Evolutionary conservation across 2,797 vertebrate species (phyloP), one percentile per base, ranked within the genome.

Genomic region (Setipinna tenuifilis): DNA sequence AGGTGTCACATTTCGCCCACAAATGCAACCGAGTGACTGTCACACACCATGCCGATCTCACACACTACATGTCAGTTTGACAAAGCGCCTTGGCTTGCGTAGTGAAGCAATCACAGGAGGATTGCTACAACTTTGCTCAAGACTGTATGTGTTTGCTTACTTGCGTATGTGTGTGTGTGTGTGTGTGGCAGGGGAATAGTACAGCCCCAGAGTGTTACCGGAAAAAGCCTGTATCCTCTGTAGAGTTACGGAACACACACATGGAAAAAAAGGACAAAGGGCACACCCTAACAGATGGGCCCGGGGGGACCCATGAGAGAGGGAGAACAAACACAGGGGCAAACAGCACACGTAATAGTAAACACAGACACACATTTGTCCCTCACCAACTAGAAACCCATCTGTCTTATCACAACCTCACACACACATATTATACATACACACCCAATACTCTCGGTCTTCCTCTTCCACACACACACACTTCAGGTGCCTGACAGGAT

Each of bases 1-100:
- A 81, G 85, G 93, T 92, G 89, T 94, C 89, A 23, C 11, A 78
- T 94, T 88, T 92, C 94, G 87, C 19, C 25, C 83, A 82, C 17
- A 48, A 1, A 86, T 35, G 62, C 54, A 19, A 75, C 28, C 68
- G 28, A 23, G 28, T 75, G 68, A 75, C 12, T 75, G 62, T 35
- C 28, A 75, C 28, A n/a, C 17, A 21, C 17, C 16, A n/a, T 21
- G 19, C 68, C 28, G 50, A 54, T 14, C 9, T 14, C 50, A 3
- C 50, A 54, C 50, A 75, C 28, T 41, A 16, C 68, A 75, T 3
- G 3, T 19, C 6, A 6, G 68, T 75, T 28, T 75, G 68, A 75
- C 68, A 35, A 14, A 68, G 28, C 17, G 25, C 68, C 68, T 75
- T 75, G 68, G 28, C 68, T 41, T 35, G 28, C 6, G 6, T 14